Conservation (phyloP, 2,113 vertebrate genomes). For the Ploceus nigricollis region DNA sequence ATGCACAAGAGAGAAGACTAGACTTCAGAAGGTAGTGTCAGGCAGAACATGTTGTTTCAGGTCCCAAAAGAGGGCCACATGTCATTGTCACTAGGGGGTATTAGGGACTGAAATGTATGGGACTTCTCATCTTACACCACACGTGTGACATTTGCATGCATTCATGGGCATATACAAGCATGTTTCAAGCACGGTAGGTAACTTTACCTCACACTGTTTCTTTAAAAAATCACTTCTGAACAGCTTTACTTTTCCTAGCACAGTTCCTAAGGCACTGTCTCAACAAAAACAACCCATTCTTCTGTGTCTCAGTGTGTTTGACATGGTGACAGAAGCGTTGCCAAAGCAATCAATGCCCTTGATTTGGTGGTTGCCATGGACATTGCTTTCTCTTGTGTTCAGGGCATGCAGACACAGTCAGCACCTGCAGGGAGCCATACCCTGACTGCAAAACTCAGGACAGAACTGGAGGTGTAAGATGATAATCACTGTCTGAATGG, state of each 20-base stretch:
- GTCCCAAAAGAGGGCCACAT: neutral
- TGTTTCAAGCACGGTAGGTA: neutral
- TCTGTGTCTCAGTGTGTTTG: neutral
- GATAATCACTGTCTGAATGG: neutral
- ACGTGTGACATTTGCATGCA: neutral
- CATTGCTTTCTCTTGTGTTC: neutral
- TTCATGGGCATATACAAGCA: neutral
- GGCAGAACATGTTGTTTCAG: slow-evolving; percentile 21
- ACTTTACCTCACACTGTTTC: neutral
- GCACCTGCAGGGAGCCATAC: neutral
- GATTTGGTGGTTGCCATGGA: neutral
- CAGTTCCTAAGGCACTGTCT: neutral
- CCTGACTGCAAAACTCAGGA: neutral
- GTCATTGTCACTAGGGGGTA: neutral
- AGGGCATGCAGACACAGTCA: neutral
- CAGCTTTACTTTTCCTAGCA: neutral
- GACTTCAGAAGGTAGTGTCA: neutral
- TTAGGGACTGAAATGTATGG: neutral
- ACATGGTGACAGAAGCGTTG: neutral
- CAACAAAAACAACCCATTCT: neutral
- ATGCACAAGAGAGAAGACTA: slow-evolving; percentile 43
- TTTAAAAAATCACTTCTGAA: neutral
- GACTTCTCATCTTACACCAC: neutral
- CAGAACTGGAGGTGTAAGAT: neutral
- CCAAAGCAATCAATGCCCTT: neutral